These are phyloP conservation scores for Odontomyia ornata DNA, from an alignment of 2,888 invertebrate genomes.

Conservation along the genomic window DNA sequence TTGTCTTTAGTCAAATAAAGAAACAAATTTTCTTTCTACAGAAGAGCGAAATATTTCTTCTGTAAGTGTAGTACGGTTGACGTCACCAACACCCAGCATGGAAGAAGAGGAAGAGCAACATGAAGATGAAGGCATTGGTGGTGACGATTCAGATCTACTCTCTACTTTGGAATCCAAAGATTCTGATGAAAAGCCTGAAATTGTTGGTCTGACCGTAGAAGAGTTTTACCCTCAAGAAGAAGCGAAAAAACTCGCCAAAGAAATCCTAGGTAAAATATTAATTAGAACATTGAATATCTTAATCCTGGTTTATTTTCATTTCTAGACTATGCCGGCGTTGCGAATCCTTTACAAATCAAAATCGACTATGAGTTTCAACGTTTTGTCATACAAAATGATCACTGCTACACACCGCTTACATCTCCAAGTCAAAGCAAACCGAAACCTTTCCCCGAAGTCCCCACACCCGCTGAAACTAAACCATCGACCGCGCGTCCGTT, in stretches of 20 bases:
- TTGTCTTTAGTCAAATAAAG: too few species aligned
- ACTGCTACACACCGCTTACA: slow-evolving; percentile 79
- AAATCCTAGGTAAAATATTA: slow-evolving; percentile 64
- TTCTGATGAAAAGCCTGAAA: slow-evolving; percentile 62
- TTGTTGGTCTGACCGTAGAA: slow-evolving; percentile 73
- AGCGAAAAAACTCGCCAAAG: slow-evolving; percentile 63
- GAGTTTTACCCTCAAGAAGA: slow-evolving; percentile 70
- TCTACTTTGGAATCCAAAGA: slow-evolving; percentile 55
- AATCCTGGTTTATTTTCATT: slow-evolving; percentile 47
- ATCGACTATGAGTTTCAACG: slow-evolving; percentile 61
- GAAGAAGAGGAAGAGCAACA: slow-evolving; percentile 59
- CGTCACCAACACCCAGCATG: slow-evolving; percentile 64
- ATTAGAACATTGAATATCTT: too few species aligned
- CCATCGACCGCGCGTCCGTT: slow-evolving; percentile 54
- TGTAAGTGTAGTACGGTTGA: slow-evolving; percentile 71
- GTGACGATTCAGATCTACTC: slow-evolving; percentile 66
- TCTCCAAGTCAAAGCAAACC: slow-evolving; percentile 69
- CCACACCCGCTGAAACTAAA: slow-evolving; percentile 50
- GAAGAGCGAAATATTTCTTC: slow-evolving; percentile 68
- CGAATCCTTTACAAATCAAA: slow-evolving; percentile 58
- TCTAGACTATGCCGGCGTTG: slow-evolving; percentile 60
- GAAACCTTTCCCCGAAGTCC: slow-evolving; percentile 42
- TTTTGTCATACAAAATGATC: slow-evolving; percentile 75
- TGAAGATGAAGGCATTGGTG: slow-evolving; percentile 55
- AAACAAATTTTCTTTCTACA: slow-evolving; percentile 50